Evolutionary conservation across 1,140 invertebrate genomes (phyloP).

Genomic region (Eupristina koningsbergeri): DNA sequence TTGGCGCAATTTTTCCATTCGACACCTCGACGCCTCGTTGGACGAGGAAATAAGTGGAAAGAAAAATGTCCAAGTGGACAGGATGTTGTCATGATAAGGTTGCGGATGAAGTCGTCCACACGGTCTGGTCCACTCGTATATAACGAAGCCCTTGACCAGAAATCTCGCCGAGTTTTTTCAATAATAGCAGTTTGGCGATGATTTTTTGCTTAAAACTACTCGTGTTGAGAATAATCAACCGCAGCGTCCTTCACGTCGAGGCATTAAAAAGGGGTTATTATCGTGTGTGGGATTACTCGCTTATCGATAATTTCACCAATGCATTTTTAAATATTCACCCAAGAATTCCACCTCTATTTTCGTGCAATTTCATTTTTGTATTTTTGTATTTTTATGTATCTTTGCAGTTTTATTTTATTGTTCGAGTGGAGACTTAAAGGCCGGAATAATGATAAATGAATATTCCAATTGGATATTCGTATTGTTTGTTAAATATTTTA

Average conservation of each 20-base stretch:
- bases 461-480: too few relatives aligned
- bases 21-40: not conserved
- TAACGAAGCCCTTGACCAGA: not conserved
- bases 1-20: not conserved
- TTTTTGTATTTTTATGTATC: too few relatives aligned
- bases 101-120: not conserved
- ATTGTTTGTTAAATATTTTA: too few relatives aligned
- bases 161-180: not conserved
- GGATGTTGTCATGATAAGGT: not conserved
- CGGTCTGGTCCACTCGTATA: not conserved
- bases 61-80: not conserved
- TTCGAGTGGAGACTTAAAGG: not conserved
- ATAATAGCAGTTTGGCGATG: not conserved
- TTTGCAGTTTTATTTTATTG: too few relatives aligned
- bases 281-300: not conserved
- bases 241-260: not conserved
- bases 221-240: not conserved
- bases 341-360: too few relatives aligned
- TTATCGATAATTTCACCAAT: not conserved
- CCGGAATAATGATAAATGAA: not conserved
- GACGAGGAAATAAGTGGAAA: not conserved
- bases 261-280: not conserved
- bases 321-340: too few relatives aligned
- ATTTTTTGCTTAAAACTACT: not conserved
- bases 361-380: too few relatives aligned